A percentile compares a stretch with the other conserved stretches of the same genome.
These are phyloP conservation scores for Mustelus asterias DNA, from an alignment of 2,113 vertebrate genomes.

Conservation along the genomic window DNA sequence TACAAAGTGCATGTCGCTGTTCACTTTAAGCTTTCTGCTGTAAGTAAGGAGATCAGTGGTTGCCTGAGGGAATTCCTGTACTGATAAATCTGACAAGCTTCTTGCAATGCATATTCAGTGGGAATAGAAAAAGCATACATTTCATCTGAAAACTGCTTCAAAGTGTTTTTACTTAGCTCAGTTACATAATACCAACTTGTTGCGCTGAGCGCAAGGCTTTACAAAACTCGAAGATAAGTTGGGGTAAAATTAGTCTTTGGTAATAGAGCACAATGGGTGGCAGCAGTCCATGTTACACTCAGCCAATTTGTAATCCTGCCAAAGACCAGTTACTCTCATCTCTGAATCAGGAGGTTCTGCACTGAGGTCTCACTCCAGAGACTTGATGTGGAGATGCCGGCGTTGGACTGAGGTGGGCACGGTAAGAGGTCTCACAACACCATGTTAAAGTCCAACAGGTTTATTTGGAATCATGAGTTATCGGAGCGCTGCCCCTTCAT, in stretches of 20 bases:
- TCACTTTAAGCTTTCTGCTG: background rate
- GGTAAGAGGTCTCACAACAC: too few relatives aligned
- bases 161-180: background rate
- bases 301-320: too few relatives aligned
- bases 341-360: too few relatives aligned
- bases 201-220: background rate
- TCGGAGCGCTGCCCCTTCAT: too few relatives aligned
- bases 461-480: too few relatives aligned
- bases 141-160: background rate
- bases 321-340: too few relatives aligned
- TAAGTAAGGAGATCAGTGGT: background rate
- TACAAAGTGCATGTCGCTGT: background rate
- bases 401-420: too few relatives aligned
- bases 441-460: too few relatives aligned
- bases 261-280: too few relatives aligned
- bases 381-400: too few relatives aligned
- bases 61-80: background rate
- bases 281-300: too few relatives aligned
- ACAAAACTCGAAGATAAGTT: background rate
- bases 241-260: background rate
- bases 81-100: slow-evolving; percentile 16
- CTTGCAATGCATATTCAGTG: slow-evolving; percentile 13
- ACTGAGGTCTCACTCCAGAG: too few relatives aligned
- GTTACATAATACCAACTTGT: background rate
- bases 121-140: background rate